Base-by-base conservation (phyloP, 2,888 invertebrate genomes). In the Geophilus truncorum region DNA sequence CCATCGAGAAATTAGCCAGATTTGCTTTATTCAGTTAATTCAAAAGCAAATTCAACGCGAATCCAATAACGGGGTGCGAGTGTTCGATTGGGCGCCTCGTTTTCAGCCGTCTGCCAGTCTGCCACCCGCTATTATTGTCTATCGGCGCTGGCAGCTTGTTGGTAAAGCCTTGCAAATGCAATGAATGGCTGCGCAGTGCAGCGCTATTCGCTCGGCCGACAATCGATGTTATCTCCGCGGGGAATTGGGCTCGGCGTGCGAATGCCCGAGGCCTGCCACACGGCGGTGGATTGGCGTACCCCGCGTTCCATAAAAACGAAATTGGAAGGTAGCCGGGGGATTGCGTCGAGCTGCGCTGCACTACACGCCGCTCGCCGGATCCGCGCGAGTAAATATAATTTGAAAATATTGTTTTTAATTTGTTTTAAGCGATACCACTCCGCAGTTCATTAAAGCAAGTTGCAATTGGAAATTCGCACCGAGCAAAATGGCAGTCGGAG, bases 371-470 rank as follows among this genome's bases (percentile, higher is more conserved):
- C 23, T 45, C 18, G 0, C 28, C 6, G 9, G 23, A 51, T 79
- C 79, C 32, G n/a, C 62, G 62, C 25, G 79, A 79, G 79, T 79
- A 79, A 79, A 79, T 79, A 79, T 79, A 79, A 79, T 79, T 79
- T 57, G 62, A 79, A 79, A 79, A 79, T 79, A 79, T 79, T 79
- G 79, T 79, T 79, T 79, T 79, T 79, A 79, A 79, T 79, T 79
- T 79, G 79, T 79, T 79, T 62, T 25, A 79, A 79, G 79, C 57
- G 79, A 79, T 79, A 79, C 79, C 79, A 79, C 79, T 79, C 79
- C 23, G 0, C 79, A 79, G 79, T 79, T 79, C 79, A 79, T 79
- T 79, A 79, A 79, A 79, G 2, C 70, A 25, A 7, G 79, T 62
- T 62, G 32, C 57, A 30, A 79, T 57, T 79, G 45, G 18, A 79